phyloP scores from a whole-genome alignment of 37 sponge, comb jelly and placozoan species.

The Chondrilla cf. caribensis region DNA sequence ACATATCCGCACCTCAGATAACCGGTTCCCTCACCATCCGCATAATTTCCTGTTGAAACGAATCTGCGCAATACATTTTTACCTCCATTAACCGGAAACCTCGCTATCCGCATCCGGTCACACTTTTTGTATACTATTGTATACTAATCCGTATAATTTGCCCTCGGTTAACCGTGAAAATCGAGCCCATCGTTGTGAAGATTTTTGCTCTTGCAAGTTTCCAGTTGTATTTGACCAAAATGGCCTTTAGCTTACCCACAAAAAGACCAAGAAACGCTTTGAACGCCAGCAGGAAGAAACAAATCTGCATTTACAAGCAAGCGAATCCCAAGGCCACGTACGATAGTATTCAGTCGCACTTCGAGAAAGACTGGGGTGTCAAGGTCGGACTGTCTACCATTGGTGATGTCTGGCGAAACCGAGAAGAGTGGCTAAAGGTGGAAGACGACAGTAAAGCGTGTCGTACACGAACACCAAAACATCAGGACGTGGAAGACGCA shows the following conservation, averaged over 20 bases:
- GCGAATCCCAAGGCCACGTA: slow-evolving; percentile 12
- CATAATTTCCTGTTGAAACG: slow-evolving; percentile 18
- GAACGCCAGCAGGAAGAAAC: slow-evolving; percentile 8
- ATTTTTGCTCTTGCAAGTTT: neutral
- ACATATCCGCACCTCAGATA: slow-evolving; percentile 21
- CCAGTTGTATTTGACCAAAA: neutral
- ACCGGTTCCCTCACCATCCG: slow-evolving; percentile 25
- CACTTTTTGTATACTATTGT: slow-evolving; percentile 20
- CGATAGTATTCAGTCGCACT: slow-evolving; percentile 13
- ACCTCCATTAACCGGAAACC: slow-evolving; percentile 25
- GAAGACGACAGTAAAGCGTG: slow-evolving; percentile 15
- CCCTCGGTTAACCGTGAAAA: slow-evolving; percentile 9
- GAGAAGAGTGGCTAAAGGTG: slow-evolving; percentile 14
- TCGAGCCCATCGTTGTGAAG: neutral
- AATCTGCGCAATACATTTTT: slow-evolving; percentile 1
- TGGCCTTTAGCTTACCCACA: slow-evolving; percentile 17
- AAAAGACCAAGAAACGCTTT: slow-evolving; percentile 11
- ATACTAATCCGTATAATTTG: slow-evolving; percentile 16
- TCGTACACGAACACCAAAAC: neutral
- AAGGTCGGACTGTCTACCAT: neutral
- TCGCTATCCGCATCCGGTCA: slow-evolving; percentile 22
- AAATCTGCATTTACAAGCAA: slow-evolving; percentile 16
- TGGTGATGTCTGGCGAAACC: slow-evolving; percentile 16
- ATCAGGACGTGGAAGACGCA: slow-evolving; percentile 5
- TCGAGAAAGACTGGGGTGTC: slow-evolving; percentile 21